Conservation (phyloP, 2,888 invertebrate species). For the Ophion ventricosus region DNA sequence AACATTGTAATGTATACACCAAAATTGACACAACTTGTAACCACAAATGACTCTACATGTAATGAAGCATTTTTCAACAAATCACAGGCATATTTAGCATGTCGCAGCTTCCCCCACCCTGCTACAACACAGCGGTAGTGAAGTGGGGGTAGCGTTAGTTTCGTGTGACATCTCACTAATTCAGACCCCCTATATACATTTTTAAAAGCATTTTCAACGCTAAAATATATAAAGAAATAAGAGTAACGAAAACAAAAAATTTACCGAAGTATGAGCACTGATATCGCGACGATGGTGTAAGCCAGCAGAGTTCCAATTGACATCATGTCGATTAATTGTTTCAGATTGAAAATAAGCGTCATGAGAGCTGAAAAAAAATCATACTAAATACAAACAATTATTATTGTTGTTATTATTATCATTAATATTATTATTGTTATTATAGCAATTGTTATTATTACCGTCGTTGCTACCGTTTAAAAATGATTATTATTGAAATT, state of each 20-base stretch:
- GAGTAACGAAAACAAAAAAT: background rate
- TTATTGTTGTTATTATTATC: background rate
- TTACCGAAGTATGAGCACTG: slow-evolving; percentile 94
- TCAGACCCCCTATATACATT: no score
- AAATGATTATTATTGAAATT: background rate
- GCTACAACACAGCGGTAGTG: no score
- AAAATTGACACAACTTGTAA: no score
- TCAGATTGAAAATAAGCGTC: slow-evolving; percentile 94
- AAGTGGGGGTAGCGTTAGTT: no score
- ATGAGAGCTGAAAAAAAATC: slow-evolving; percentile 87
- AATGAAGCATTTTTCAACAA: no score
- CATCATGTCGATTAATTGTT: slow-evolving; percentile 98
- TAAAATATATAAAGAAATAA: background rate
- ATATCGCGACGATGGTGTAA: slow-evolving; percentile 96
- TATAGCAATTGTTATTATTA: background rate
- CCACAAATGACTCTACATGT: no score
- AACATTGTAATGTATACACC: no score
- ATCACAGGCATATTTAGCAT: no score
- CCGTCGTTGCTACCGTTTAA: background rate
- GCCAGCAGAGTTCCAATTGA: slow-evolving; percentile 96
- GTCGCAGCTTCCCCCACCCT: no score
- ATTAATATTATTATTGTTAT: background rate
- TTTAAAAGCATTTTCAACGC: no score
- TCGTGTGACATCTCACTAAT: no score
- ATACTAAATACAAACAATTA: slow-evolving; percentile 6